These are phyloP conservation scores for Drosophila malerkotliana DNA, from an alignment of 1,140 invertebrate genomes.

Conservation along the genomic window DNA sequence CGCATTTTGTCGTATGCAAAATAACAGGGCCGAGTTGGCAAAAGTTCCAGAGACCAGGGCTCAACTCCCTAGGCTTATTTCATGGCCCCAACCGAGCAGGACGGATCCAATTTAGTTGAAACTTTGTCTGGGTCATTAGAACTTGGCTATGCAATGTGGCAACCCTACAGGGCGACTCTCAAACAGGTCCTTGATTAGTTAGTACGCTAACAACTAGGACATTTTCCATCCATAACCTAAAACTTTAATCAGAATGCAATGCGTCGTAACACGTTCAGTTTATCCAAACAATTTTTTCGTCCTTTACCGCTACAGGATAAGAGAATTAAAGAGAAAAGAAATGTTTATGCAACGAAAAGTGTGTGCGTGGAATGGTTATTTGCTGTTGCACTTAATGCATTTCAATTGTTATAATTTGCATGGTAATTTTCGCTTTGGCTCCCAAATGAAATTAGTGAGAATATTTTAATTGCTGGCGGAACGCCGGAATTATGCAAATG, in stretches of 20 bases:
- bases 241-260: too few species aligned
- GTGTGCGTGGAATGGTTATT: slow-evolving; percentile 10
- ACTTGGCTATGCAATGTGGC: slow-evolving; percentile 7
- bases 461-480: slow-evolving; percentile 65
- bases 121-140: slow-evolving; percentile 24
- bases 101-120: slow-evolving; percentile 21
- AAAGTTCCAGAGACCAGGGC: slow-evolving; percentile 2
- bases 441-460: slow-evolving; percentile 55
- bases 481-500: slow-evolving; percentile 34
- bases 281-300: too few species aligned
- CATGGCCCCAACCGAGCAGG: slow-evolving; percentile 4
- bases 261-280: too few species aligned
- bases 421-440: slow-evolving; percentile 40
- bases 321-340: slow-evolving; percentile 6
- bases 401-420: slow-evolving; percentile 59
- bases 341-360: slow-evolving; percentile 10
- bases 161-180: too few species aligned
- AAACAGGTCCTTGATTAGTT: background rate
- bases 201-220: too few species aligned
- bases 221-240: too few species aligned
- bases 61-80: slow-evolving; percentile 48
- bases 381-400: slow-evolving; percentile 56
- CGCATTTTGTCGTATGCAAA: slow-evolving; percentile 53
- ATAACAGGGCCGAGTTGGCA: slow-evolving; percentile 26
- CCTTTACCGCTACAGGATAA: slow-evolving; percentile 4